These are phyloP conservation scores for Diuraphis noxia DNA, from an alignment of 1,140 invertebrate genomes.

Conservation along the genomic window DNA sequence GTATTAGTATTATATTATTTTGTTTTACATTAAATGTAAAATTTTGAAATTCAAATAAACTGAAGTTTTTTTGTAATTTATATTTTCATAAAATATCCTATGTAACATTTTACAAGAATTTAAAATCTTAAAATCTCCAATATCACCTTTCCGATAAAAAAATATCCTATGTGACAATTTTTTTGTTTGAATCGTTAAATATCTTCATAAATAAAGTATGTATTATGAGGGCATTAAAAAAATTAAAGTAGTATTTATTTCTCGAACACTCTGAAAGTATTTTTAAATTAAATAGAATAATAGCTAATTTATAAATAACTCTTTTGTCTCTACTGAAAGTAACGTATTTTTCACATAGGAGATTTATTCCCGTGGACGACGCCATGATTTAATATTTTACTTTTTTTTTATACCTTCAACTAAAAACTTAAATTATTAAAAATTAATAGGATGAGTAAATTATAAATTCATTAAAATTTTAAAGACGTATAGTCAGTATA, in stretches of 20 bases:
- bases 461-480: too few relatives aligned
- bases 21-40: too few relatives aligned
- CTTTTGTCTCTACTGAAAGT: not conserved
- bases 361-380: not conserved
- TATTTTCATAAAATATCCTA: conserved; percentile 20
- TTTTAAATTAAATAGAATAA: conserved; percentile 9
- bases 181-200: not conserved
- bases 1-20: too few relatives aligned
- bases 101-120: not conserved
- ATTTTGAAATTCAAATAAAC: too few relatives aligned
- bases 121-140: not conserved
- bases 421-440: too few relatives aligned
- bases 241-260: not conserved
- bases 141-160: not conserved
- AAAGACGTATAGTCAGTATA: too few relatives aligned
- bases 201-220: conserved; percentile 7
- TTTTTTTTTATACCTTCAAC: too few relatives aligned
- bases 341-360: conserved; percentile 12
- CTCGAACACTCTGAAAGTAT: not conserved
- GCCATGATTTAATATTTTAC: too few relatives aligned
- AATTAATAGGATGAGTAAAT: too few relatives aligned
- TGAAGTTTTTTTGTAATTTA: not conserved
- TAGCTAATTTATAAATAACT: conserved; percentile 7
- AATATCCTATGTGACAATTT: not conserved
- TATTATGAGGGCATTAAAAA: not conserved